Base-by-base conservation (phyloP, 1,140 invertebrate genomes). In the Lutraria rhynchaena region DNA sequence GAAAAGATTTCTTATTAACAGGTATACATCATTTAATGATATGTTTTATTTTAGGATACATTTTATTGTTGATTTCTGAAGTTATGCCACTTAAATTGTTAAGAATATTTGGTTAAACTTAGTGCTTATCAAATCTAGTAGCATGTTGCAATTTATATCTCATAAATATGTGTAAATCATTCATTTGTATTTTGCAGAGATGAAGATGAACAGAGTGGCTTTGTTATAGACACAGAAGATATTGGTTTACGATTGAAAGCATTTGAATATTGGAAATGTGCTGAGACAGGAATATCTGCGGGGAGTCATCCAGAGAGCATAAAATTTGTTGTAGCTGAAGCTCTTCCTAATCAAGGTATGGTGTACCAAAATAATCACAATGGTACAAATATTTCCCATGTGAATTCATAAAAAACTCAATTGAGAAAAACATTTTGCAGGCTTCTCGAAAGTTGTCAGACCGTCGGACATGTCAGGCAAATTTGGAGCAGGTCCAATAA, bases 261-360 rank as follows among this genome's bases (percentile, higher is more conserved):
- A 0, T 91, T 94, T 87, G 91, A 94, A 74, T 94, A 94, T 87
- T 94, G 93, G 92, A 89, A 89, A 71, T 94, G 93, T 87, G 89
- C 93, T 15, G 94, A 94, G 86, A 90, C 87, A 3, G 93, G 93
- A 24, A 60, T 91, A 37, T 53, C 53, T 49, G 51, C 78, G 35
- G 22, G 78, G 11, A 61, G 46, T 73, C 37, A 78, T 70, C 51
- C 63, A 33, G 41, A 76, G 22, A 85, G 81, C 24, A 74, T 94
- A 3, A 93, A 93, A 87, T 89, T 94, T 84, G 93, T 94, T 0
- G 86, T 94, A 27, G 93, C 90, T 4, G 94, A 94, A 87, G 90
- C 93, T 29, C 78, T 94, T 27, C 87, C 92, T 29, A 87, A 87
- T 70, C 90, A 92, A 85, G 88, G 93, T 93, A 73, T 46, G 27